Percentiles rank a stretch among this genome's conserved stretches.
phyloP scores from a whole-genome alignment of 1,140 invertebrate species.

The Lethrus apterus region DNA sequence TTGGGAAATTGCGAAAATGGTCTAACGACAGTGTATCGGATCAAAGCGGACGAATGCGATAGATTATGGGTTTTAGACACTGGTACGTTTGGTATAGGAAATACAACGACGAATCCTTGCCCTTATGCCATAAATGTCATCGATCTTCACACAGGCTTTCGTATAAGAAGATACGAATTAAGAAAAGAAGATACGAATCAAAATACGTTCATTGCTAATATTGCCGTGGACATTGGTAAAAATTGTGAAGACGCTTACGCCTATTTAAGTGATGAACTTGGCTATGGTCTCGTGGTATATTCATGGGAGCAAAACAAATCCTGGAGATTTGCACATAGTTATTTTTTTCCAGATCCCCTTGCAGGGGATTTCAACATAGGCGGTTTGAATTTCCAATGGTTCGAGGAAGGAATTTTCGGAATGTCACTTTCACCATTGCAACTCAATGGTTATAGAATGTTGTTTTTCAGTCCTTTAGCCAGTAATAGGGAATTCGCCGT shows the following conservation, averaged over 20 bases:
- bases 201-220: slow-evolving; percentile 74
- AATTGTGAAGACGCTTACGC: slow-evolving; percentile 69
- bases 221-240: slow-evolving; percentile 66
- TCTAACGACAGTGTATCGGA: slow-evolving; percentile 66
- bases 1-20: slow-evolving; percentile 65
- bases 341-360: slow-evolving; percentile 70
- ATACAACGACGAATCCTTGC: slow-evolving; percentile 60
- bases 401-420: slow-evolving; percentile 71
- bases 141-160: slow-evolving; percentile 60
- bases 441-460: slow-evolving; percentile 55
- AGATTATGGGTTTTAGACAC: slow-evolving; percentile 75
- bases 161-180: slow-evolving; percentile 61
- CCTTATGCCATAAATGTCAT: slow-evolving; percentile 64
- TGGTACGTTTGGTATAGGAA: slow-evolving; percentile 67
- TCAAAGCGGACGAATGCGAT: slow-evolving; percentile 66
- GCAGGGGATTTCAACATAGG: slow-evolving; percentile 69
- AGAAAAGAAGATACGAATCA: slow-evolving; percentile 63
- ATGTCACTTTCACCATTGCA: slow-evolving; percentile 60
- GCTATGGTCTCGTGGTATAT: slow-evolving; percentile 71
- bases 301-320: slow-evolving; percentile 66
- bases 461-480: slow-evolving; percentile 71
- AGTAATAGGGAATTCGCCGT: slow-evolving; percentile 70
- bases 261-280: slow-evolving; percentile 74
- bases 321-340: slow-evolving; percentile 68
- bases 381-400: slow-evolving; percentile 75